These are phyloP conservation scores for Callyntrura guangdongensis DNA, from an alignment of 2,888 invertebrate genomes.

Conservation along the genomic window DNA sequence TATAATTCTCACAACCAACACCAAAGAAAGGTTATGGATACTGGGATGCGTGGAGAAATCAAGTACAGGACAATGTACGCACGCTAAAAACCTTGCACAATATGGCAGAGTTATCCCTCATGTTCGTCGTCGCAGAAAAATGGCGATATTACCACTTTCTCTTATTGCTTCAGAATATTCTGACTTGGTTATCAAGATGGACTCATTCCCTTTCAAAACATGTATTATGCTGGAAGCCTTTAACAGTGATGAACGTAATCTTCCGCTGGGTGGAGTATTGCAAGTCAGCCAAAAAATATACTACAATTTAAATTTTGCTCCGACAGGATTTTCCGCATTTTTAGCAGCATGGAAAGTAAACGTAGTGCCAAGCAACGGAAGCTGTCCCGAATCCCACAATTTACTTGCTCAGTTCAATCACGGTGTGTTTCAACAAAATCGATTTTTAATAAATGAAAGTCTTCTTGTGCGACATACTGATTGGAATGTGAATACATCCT, in stretches of 20 bases:
- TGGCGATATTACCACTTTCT: conserved; percentile 88
- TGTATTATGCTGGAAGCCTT: conserved; percentile 80
- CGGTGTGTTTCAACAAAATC: conserved; percentile 74
- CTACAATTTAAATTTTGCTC: conserved; percentile 79
- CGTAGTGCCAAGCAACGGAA: conserved; percentile 39
- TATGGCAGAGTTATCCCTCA: conserved; percentile 88
- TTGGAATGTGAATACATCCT: conserved; percentile 61
- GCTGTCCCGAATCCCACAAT: conserved; percentile 71
- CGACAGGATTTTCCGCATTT: conserved; percentile 48
- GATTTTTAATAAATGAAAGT: conserved; percentile 79
- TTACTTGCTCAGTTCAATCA: conserved; percentile 81
- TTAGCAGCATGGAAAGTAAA: conserved; percentile 80
- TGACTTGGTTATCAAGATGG: conserved; percentile 90
- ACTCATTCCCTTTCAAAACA: conserved; percentile 87
- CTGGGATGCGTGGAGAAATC: conserved; percentile 89
- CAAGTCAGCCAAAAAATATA: conserved; percentile 70
- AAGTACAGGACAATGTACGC: conserved; percentile 85
- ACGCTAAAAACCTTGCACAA: conserved; percentile 89
- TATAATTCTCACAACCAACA: conserved; percentile 90
- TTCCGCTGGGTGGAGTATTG: conserved; percentile 52
- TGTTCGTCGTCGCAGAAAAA: conserved; percentile 86
- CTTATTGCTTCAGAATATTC: conserved; percentile 89
- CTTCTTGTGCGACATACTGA: conserved; percentile 78
- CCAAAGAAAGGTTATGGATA: conserved; percentile 91
- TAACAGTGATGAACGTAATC: conserved; percentile 47